Base-by-base conservation (phyloP, 2,797 vertebrate genomes). In the Falco cherrug region DNA sequence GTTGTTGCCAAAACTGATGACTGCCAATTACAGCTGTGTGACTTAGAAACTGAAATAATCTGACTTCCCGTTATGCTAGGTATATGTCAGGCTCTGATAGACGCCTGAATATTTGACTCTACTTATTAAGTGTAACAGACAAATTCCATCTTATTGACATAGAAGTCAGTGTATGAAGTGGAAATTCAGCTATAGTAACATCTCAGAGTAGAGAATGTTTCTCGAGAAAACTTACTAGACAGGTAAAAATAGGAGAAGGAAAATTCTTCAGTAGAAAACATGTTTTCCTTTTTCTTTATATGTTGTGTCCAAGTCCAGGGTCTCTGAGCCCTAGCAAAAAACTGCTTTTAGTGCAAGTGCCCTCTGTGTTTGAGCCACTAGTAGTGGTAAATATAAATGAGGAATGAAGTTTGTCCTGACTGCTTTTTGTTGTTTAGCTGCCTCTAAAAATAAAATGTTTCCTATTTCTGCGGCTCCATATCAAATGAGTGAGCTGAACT, bases 11-110 rank as follows among this genome's bases (percentile, higher is more conserved):
- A 94, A 95, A 91, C 90, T 87, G 96, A 92, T 84, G 88, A 48
- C 67, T 95, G 92, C 91, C 96, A 95, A 54, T 95, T 97, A 70
- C 87, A 96, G 91, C 88, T 91, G 81, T 93, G 93, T 94, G 95
- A 93, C 96, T 95, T 86, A 90, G 67, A 86, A 83, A 57, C 81
- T 74, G 84, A 83, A 70, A 90, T 69, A 73, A 83, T 70, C 77
- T 56, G 85, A 77, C 54, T 96, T 91, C 57, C 85, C 3, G 1
- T 95, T 85, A 43, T 43, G 78, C 74, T 77, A 59, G 84, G 75
- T 85, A 19, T 43, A 41, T 33, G 74, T 61, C 83, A 85, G 84
- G 54, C 50, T 83, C 80, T 31, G 48, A 74, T 6, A 79, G 60
- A 13, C 85, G 68, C 74, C 75, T 91, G 73, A 77, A 69, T 75